phyloP scores from a whole-genome alignment of 1,140 invertebrate species.

The Drosophila seguyi region DNA sequence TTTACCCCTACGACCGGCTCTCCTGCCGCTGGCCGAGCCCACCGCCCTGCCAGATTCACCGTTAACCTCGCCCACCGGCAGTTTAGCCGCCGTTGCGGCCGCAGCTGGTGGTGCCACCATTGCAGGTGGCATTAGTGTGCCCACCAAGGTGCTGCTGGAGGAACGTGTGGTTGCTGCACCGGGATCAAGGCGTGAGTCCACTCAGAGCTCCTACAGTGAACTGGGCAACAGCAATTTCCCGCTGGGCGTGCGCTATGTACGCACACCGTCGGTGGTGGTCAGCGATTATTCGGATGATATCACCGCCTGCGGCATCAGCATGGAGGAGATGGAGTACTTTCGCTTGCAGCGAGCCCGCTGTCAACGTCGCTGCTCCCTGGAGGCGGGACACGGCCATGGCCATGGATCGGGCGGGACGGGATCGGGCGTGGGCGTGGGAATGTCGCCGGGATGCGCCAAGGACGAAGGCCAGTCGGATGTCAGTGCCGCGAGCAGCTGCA shows the following conservation, averaged over 20 bases:
- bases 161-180: conserved; percentile 73
- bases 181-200: conserved; percentile 76
- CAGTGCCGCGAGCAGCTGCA: conserved; percentile 88
- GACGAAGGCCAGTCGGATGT: conserved; percentile 86
- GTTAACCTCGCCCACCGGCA: conserved; percentile 55
- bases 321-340: conserved; percentile 89
- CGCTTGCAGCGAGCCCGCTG: conserved; percentile 85
- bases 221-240: conserved; percentile 44
- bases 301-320: conserved; percentile 87
- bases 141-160: conserved; percentile 81
- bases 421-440: conserved; percentile 18
- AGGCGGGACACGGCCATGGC: conserved; percentile 58
- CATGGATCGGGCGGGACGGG: conserved; percentile 39
- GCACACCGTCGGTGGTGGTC: conserved; percentile 93
- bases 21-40: conserved; percentile 80
- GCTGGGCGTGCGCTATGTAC: conserved; percentile 87
- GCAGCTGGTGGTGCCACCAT: not conserved
- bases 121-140: conserved; percentile 38
- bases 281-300: conserved; percentile 93
- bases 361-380: conserved; percentile 78
- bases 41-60: conserved; percentile 76
- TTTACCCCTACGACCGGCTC: conserved; percentile 73
- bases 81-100: not conserved
- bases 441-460: conserved; percentile 48
- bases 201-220: conserved; percentile 76